Base-by-base conservation (phyloP, 2,888 invertebrate species). In the Zelleria hepariella region DNA sequence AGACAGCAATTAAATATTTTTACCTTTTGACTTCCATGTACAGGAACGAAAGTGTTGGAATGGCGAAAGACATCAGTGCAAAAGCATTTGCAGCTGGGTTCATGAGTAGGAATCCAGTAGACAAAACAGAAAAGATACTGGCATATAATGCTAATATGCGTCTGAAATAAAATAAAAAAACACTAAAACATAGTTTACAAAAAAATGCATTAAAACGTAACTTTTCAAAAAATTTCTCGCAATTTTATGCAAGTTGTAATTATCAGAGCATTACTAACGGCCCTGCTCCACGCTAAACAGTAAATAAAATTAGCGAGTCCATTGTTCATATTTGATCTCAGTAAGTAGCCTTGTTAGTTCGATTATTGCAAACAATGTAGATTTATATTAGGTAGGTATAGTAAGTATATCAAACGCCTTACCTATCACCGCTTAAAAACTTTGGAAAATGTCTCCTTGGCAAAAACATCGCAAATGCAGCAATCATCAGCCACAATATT, bases 41-140 rank as follows among this genome's bases (percentile, higher is more conserved):
- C 68, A 95, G 81, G 68, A 94, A 90, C 57, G 89, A 80, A 67
- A 94, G 90, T 8, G 94, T 91, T 52, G 95, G 95, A 24, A 94
- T 77, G 51, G 92, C 91, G 62, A 95, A 85, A 20, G 90, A 89
- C 94, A 95, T 95, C 62, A 95, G 81, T 20, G 93, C 95, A 78
- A 95, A 95, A 24, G 95, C 95, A 79, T 95, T 95, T 49, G 94
- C 90, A n/a, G 92, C 93, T 5, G 95, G 95, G 75, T 94, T 92
- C 85, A 94, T 90, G 62, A 94, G 87, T 10, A 94, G 91, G 67
- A 95, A 84, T 20, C 91, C 91, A 2, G 95, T 94, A 6, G 92
- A 93, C 47, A 92, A 67, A 47, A 94, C 71, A 4, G 93, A 92
- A 49, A 92, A 80, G 27, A 90, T 70, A 54, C 90, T 79, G 61